Conservation (phyloP, 2,113 vertebrate species). For the Pagrus major region DNA sequence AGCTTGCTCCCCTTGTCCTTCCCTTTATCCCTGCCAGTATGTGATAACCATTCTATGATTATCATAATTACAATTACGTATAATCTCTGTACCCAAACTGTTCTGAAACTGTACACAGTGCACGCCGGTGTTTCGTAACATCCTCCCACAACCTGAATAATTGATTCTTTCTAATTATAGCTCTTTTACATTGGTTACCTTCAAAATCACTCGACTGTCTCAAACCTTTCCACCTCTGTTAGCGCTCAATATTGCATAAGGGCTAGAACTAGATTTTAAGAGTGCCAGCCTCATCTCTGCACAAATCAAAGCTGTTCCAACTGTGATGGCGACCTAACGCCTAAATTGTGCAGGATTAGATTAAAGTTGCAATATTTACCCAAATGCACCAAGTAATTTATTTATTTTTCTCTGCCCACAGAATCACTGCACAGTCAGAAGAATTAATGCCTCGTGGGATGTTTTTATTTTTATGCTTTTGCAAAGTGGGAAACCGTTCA, state of each 20-base stretch:
- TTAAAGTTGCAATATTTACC: constrained; percentile 13
- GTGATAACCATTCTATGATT: constrained; percentile 27
- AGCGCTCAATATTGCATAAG: constrained; percentile 9
- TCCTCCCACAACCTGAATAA: neutral
- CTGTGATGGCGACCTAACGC: neutral
- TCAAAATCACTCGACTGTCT: constrained; percentile 2
- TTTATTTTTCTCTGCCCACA: constrained; percentile 3
- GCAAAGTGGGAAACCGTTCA: constrained; percentile 23
- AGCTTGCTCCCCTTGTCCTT: neutral
- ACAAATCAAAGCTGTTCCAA: neutral
- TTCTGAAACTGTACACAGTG: constrained; percentile 8
- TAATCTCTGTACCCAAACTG: constrained; percentile 12
- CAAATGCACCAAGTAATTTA: neutral
- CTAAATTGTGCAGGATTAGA: neutral
- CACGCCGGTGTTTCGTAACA: constrained; percentile 2
- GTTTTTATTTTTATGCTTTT: constrained; percentile 10
- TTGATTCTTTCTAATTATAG: constrained; percentile 2
- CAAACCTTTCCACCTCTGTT: neutral
- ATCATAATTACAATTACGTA: constrained; percentile 21
- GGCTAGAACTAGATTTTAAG: neutral
- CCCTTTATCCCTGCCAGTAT: constrained; percentile 7
- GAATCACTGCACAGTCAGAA: constrained; percentile 12
- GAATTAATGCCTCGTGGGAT: constrained; percentile 7
- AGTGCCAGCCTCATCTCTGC: neutral
- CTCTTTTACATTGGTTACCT: constrained; percentile 12